These are phyloP conservation scores for Lemur catta DNA, from an alignment of 2,797 vertebrate genomes.

Conservation along the genomic window DNA sequence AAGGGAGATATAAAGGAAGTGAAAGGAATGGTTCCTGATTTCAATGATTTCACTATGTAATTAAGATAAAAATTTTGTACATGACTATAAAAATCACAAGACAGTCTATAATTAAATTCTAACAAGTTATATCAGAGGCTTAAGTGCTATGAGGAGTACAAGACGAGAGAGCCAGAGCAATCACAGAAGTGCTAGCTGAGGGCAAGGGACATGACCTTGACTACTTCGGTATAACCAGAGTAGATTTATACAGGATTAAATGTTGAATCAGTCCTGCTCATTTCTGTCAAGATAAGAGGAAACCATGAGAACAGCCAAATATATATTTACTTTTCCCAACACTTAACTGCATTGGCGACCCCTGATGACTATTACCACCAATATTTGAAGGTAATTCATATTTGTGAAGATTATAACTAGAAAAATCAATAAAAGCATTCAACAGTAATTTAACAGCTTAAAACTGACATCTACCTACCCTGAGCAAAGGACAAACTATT, in stretches of 20 bases:
- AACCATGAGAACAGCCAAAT: neutral
- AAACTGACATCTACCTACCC: neutral
- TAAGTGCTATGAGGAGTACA: neutral
- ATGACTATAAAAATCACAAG: neutral
- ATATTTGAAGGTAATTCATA: neutral
- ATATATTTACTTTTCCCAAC: neutral
- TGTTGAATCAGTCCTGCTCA: neutral
- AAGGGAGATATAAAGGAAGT: neutral
- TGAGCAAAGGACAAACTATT: neutral
- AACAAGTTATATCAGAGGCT: neutral
- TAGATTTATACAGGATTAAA: neutral
- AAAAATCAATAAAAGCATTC: constrained; percentile 1
- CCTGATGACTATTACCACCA: neutral
- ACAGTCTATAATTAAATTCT: neutral
- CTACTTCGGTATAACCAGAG: neutral
- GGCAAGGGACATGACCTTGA: neutral
- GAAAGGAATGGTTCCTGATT: neutral
- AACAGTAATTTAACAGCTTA: neutral
- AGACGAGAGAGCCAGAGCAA: accelerated
- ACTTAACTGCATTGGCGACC: neutral
- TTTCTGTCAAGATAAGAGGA: neutral
- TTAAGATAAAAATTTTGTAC: neutral
- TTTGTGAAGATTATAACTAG: neutral
- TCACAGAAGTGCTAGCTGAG: neutral
- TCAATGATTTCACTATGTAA: neutral